Conservation (phyloP, 2,888 invertebrate species). For the Pseudanteris insignis region DNA sequence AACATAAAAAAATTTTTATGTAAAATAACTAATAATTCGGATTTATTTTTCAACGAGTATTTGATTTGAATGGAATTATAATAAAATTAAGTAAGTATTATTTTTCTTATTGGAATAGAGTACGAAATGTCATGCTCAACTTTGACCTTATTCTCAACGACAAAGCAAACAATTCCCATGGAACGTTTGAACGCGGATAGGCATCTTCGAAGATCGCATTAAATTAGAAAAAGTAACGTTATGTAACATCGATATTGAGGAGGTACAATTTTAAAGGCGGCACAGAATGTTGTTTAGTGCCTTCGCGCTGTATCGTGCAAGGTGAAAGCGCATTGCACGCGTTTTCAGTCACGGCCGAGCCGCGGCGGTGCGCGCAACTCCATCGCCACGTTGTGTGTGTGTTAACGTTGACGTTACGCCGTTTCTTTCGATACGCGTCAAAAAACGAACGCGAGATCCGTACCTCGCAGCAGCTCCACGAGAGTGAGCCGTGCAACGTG, state of each 20-base stretch:
- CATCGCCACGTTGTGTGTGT: constrained; percentile 10
- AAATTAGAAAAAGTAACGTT: constrained; percentile 34
- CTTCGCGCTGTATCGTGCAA: constrained; percentile 48
- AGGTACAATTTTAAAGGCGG: constrained; percentile 37
- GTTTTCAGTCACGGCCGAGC: constrained; percentile 64
- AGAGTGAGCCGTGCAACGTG: constrained; percentile 11
- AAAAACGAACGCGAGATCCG: constrained; percentile 9
- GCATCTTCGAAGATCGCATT: constrained; percentile 4
- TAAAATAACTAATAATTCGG: too few relatives aligned
- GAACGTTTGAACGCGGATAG: background rate
- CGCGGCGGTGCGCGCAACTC: constrained; percentile 54
- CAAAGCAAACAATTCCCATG: background rate
- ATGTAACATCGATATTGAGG: constrained; percentile 28
- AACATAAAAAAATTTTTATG: too few relatives aligned
- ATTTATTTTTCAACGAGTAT: too few relatives aligned
- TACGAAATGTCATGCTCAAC: too few relatives aligned
- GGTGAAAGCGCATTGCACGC: constrained; percentile 64
- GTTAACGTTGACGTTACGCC: background rate
- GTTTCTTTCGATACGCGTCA: constrained; percentile 4
- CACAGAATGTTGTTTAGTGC: constrained; percentile 41
- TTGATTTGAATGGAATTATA: too few relatives aligned
- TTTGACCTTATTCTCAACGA: background rate
- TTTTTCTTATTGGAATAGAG: too few relatives aligned
- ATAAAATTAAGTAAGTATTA: too few relatives aligned
- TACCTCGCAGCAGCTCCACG: constrained; percentile 9